Percentiles rank a stretch among this genome's conserved stretches.
phyloP scores from a whole-genome alignment of 1,140 invertebrate species.

The Tetragonula clypearis region DNA sequence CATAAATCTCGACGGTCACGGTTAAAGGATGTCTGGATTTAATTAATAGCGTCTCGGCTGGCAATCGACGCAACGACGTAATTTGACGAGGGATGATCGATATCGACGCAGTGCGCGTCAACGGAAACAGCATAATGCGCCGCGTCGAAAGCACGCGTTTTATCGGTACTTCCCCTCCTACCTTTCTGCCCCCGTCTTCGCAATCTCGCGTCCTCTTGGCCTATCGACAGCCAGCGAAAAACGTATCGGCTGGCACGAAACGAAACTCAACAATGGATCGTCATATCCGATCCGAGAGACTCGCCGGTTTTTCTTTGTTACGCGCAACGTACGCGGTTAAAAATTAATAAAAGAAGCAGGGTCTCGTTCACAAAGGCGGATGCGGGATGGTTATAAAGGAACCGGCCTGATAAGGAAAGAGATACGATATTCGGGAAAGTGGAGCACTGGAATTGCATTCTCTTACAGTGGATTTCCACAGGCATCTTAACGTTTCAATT shows the following conservation, averaged over 20 bases:
- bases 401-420: not conserved
- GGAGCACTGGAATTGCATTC: not conserved
- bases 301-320: not conserved
- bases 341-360: slow-evolving; percentile 2
- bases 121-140: slow-evolving; percentile 46
- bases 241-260: not conserved
- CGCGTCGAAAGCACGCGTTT: not conserved
- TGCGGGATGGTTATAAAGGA: not conserved
- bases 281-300: not conserved
- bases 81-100: slow-evolving; percentile 33
- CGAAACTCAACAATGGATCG: not conserved
- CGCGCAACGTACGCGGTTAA: not conserved
- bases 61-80: slow-evolving; percentile 25
- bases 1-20: slow-evolving; percentile 27
- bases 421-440: not conserved
- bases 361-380: not conserved
- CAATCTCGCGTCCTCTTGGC: not conserved
- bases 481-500: slow-evolving; percentile 4
- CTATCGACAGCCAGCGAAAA: not conserved
- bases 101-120: slow-evolving; percentile 24
- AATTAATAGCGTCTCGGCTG: slow-evolving; percentile 53
- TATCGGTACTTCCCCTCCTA: not conserved
- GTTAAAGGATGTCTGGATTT: slow-evolving; percentile 58
- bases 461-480: not conserved
- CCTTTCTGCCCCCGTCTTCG: not conserved